Evolutionary conservation across 2,888 invertebrate genomes (phyloP), one percentile per base, ranked within the genome.

Genomic region (Ochropleura leucogaster): DNA sequence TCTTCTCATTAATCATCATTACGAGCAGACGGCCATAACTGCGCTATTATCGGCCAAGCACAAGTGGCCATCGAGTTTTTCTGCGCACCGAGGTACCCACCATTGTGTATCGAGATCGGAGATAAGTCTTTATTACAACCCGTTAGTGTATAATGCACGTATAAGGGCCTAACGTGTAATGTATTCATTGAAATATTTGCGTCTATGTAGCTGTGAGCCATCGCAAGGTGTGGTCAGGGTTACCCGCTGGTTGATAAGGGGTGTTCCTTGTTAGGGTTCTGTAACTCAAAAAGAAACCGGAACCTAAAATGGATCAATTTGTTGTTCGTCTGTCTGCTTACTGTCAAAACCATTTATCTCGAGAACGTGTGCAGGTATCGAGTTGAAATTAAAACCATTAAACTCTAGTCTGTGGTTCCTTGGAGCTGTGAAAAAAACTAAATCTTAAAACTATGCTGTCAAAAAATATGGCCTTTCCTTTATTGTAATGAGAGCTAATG

Each of bases 71-170:
- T 77, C 62, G 76, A 78, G 78, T 87, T 87, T 86, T 87, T 84
- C 79, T 79, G 63, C 67, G 62, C 30, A 20, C 71, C 70, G 72
- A 68, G 82, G 82, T 59, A 68, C n/a, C 64, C 42, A 55, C 82
- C 78, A 87, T 85, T 87, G 88, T 86, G 73, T 73, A 62, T 75
- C 64, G 71, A 63, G 87, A 85, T 84, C 42, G 63, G 14, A 63
- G 91, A 91, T 91, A 90, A 87, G 81, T 59, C 68, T 84, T 85
- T 89, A 90, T 89, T 88, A 88, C 73, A 60, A 69, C 74, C 87
- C 87, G 90, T 89, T 88, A 87, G 84, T 83, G 86, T 84, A 82
- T 87, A 82, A 83, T 87, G 84, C 84, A 81, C 84, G 83, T 87
- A 84, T 80, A 84, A 79, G 83, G 81, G 72, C 73, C 46, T 68